Percentiles rank a stretch among this genome's conserved stretches.
Evolutionary conservation across 2,797 vertebrate genomes (phyloP).

Genomic region (Masticophis lateralis): DNA sequence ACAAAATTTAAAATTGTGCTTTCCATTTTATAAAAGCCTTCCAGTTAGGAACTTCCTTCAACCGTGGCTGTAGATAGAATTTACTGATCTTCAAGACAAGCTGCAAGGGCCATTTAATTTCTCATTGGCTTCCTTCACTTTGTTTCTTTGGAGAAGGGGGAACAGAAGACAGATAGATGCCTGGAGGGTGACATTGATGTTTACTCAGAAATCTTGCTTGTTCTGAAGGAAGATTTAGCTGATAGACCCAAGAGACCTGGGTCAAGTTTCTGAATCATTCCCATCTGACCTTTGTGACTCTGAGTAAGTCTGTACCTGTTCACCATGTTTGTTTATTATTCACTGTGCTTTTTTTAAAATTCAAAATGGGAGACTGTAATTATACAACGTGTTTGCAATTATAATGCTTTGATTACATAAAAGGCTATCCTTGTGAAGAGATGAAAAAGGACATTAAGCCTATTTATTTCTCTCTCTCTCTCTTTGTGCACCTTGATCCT

Average conservation of each 20-base stretch:
- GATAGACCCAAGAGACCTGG: not conserved
- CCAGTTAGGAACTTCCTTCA: constrained; percentile 56
- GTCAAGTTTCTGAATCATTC: constrained; percentile 19
- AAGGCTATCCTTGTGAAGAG: not conserved
- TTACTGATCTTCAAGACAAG: constrained; percentile 55
- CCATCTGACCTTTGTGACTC: constrained; percentile 11
- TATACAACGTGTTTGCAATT: not conserved
- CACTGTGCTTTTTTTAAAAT: not conserved
- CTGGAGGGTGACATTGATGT: constrained; percentile 33
- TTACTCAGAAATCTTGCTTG: constrained; percentile 34
- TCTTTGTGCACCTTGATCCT: not conserved
- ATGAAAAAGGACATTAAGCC: not conserved
- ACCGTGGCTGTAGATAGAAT: constrained; percentile 51
- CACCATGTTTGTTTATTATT: not conserved
- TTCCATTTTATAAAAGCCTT: constrained; percentile 60
- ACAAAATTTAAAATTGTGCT: constrained; percentile 62
- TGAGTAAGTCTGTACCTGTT: not conserved
- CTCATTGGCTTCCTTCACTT: constrained; percentile 45
- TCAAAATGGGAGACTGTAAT: not conserved
- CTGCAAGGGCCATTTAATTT: constrained; percentile 57
- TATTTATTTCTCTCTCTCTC: not conserved
- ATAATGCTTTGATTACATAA: not conserved
- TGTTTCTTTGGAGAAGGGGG: constrained; percentile 28
- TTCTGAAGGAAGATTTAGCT: not conserved
- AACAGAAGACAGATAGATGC: constrained; percentile 22